These are phyloP conservation scores for Mesoligia furuncula DNA, from an alignment of 2,888 invertebrate genomes.

Conservation along the genomic window DNA sequence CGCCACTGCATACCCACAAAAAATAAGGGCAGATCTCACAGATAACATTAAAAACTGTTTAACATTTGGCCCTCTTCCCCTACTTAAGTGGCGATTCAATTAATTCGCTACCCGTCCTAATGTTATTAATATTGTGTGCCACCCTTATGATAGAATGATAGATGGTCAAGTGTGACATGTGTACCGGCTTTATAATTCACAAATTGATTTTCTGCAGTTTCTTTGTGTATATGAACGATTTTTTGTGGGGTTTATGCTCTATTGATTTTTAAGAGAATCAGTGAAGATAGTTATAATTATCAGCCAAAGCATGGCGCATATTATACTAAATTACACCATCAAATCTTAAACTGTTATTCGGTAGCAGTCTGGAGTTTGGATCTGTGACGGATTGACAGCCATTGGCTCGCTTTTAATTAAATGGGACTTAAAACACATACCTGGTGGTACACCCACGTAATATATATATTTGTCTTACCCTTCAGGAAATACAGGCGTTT, in stretches of 20 bases:
- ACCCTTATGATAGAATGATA: slow-evolving; percentile 82
- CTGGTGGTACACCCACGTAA: neutral
- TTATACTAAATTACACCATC: neutral
- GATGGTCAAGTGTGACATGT: slow-evolving; percentile 86
- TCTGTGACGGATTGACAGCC: neutral
- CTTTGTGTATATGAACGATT: slow-evolving; percentile 52
- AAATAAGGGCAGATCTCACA: slow-evolving; percentile 67
- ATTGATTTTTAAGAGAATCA: slow-evolving; percentile 31
- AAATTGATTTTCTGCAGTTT: slow-evolving; percentile 79
- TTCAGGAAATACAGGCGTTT: neutral
- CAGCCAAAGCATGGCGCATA: neutral
- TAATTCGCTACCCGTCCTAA: slow-evolving; percentile 82
- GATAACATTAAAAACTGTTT: slow-evolving; percentile 87
- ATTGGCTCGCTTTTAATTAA: neutral
- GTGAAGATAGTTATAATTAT: slow-evolving; percentile 4
- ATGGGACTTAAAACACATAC: neutral
- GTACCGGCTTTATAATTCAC: slow-evolving; percentile 79
- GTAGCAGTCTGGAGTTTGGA: neutral
- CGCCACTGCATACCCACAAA: slow-evolving; percentile 43
- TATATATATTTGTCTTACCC: neutral
- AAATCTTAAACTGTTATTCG: neutral
- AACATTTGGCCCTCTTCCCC: slow-evolving; percentile 83
- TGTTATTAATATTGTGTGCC: slow-evolving; percentile 80
- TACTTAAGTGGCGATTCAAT: slow-evolving; percentile 77
- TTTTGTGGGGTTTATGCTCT: slow-evolving; percentile 40